Percentiles rank a stretch among this genome's conserved stretches.
Conservation (phyloP, 1,140 invertebrate species). For the Cherax destructor region DNA sequence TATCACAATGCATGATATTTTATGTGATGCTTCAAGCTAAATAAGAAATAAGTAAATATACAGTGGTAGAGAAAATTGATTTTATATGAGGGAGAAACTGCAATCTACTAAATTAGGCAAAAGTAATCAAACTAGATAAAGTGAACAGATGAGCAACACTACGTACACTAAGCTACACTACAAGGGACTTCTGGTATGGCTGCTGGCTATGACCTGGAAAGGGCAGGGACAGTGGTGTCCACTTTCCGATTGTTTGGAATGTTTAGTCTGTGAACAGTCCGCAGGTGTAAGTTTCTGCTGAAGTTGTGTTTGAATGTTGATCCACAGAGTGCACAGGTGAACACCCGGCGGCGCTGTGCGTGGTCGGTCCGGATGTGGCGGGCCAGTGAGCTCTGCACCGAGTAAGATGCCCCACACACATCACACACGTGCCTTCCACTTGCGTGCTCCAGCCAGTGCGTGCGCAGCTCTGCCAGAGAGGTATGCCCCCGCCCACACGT, state of each 20-base stretch:
- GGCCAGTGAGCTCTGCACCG: slow-evolving; percentile 63
- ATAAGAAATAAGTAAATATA: slow-evolving; percentile 13
- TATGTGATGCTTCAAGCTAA: slow-evolving; percentile 20
- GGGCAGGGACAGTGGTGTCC: slow-evolving; percentile 45
- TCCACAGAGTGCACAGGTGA: slow-evolving; percentile 61
- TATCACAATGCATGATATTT: slow-evolving; percentile 4
- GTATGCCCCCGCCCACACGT: slow-evolving; percentile 48
- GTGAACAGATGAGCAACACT: slow-evolving; percentile 33
- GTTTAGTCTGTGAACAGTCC: slow-evolving; percentile 67
- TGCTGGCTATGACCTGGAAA: slow-evolving; percentile 39
- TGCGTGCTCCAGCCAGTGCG: slow-evolving; percentile 52
- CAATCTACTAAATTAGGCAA: slow-evolving; percentile 12
- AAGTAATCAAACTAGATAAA: slow-evolving; percentile 20
- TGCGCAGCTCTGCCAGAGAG: slow-evolving; percentile 44
- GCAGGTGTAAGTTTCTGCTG: slow-evolving; percentile 67
- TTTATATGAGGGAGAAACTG: slow-evolving; percentile 11
- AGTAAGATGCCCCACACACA: slow-evolving; percentile 57
- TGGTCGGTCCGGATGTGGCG: slow-evolving; percentile 63
- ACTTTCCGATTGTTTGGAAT: slow-evolving; percentile 62
- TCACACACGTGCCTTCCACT: slow-evolving; percentile 57
- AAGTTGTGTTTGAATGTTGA: slow-evolving; percentile 68
- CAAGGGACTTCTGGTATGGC: slow-evolving; percentile 42
- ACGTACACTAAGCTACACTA: slow-evolving; percentile 67
- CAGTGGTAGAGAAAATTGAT: too few species aligned
- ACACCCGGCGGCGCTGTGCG: slow-evolving; percentile 56